Percentiles rank a stretch among this genome's conserved stretches.
Evolutionary conservation across 1,140 invertebrate species (phyloP).

Genomic region (Gryon sp.): DNA sequence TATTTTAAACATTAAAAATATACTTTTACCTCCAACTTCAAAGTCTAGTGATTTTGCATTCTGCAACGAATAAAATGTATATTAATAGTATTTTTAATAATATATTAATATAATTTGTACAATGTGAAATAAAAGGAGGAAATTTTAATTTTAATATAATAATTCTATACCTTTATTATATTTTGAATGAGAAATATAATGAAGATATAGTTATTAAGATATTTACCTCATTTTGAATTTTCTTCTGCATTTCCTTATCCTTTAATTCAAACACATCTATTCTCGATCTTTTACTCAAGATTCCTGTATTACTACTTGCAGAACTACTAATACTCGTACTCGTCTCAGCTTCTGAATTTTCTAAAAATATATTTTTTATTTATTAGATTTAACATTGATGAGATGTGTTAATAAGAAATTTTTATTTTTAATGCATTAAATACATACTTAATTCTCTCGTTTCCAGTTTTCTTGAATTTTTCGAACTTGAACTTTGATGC

Average conservation of each 20-base stretch:
- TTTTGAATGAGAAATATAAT: too few relatives aligned
- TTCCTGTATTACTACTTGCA: constrained; percentile 55
- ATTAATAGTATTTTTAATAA: too few relatives aligned
- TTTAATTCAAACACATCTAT: constrained; percentile 70
- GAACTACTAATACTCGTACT: constrained; percentile 68
- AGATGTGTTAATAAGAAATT: too few relatives aligned
- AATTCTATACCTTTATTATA: too few relatives aligned
- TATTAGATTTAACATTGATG: too few relatives aligned
- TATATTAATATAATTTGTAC: too few relatives aligned
- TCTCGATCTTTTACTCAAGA: constrained; percentile 72
- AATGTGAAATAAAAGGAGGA: too few relatives aligned
- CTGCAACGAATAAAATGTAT: constrained; percentile 19
- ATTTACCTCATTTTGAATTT: constrained; percentile 43
- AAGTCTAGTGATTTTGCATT: constrained; percentile 29
- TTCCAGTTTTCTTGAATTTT: constrained; percentile 50
- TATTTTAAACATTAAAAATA: too few relatives aligned
- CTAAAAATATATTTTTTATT: too few relatives aligned
- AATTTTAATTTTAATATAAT: too few relatives aligned
- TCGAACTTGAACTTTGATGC: constrained; percentile 39
- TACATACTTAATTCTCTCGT: constrained; percentile 52
- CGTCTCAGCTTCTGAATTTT: constrained; percentile 60
- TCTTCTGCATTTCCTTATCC: constrained; percentile 57
- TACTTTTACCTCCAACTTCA: constrained; percentile 39
- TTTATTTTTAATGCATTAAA: neutral
- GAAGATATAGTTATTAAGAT: constrained; percentile 14